Base-by-base conservation (phyloP, 2,888 invertebrate genomes). In the Catocala fraxini region DNA sequence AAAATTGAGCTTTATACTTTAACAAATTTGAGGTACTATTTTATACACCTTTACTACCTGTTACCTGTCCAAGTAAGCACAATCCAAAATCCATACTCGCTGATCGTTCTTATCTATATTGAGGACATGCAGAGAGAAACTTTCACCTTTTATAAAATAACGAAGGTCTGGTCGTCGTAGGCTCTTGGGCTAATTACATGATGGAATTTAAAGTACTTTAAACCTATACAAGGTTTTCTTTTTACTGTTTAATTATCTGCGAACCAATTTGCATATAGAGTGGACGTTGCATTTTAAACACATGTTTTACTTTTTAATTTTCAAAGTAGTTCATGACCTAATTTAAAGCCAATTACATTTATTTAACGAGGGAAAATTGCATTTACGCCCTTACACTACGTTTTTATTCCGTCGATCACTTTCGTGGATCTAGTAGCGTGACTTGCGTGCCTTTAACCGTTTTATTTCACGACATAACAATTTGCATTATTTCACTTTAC, bases 371-470 rank as follows among this genome's bases (percentile, higher is more conserved):
- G 53, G 10, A 59, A 59, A 11, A 63, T 63, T 67, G 55, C 57
- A 66, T 61, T 56, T 56, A 59, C 59, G 57, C 63, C 56, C 57
- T 15, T 58, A 42, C 34, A 12, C 41, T 53, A 47, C 15, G 39
- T 49, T 48, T 53, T 61, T 63, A 59, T 41, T 56, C 47, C 12
- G 4, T 60, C 56, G 59, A 81, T 81, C 79, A 63, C 5, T 65
- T 56, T 63, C 73, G 67, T 75, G 73, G 70, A 81, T 77, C 74
- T 75, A 56, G 34, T 76, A 15, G 76, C 76, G 81, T 80, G 75
- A 72, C 70, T 62, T 56, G 65, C 70, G 65, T 73, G 74, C 45
- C 6, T 43, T 12, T 42, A 25, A 51, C 61, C 35, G 15, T 47
- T 54, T 51, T 61, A 54, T 55, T 58, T 49, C 55, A 71, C 66